These are phyloP conservation scores for Acrobasis consociella DNA, from an alignment of 2,888 invertebrate species.

Conservation along the genomic window DNA sequence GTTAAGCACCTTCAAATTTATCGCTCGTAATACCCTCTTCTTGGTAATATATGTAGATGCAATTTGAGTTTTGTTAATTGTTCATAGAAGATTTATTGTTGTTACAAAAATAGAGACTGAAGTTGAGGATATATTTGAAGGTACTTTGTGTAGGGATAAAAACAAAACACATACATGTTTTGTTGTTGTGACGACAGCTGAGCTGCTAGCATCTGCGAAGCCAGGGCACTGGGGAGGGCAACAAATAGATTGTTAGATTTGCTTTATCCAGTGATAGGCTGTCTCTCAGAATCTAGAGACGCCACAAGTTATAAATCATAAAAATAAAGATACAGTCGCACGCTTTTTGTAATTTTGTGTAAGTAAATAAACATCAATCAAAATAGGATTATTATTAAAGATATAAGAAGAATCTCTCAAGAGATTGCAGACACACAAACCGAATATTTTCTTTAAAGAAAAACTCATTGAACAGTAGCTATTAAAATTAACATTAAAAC, in stretches of 20 bases:
- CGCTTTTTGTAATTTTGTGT: slow-evolving; percentile 42
- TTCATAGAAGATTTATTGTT: slow-evolving; percentile 28
- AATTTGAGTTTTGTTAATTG: slow-evolving; percentile 27
- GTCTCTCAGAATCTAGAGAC: slow-evolving; percentile 44
- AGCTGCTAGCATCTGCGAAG: slow-evolving; percentile 97
- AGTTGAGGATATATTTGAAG: slow-evolving; percentile 52
- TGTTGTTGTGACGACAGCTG: slow-evolving; percentile 96
- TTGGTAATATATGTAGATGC: background rate
- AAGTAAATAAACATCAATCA: no score
- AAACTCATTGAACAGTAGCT: no score
- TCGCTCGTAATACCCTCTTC: slow-evolving; percentile 42
- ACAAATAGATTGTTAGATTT: slow-evolving; percentile 75
- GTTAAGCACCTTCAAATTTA: slow-evolving; percentile 68
- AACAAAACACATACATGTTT: slow-evolving; percentile 93
- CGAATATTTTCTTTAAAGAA: no score
- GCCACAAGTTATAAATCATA: slow-evolving; percentile 26
- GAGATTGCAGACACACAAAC: background rate
- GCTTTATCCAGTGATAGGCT: slow-evolving; percentile 50
- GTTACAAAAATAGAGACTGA: slow-evolving; percentile 23
- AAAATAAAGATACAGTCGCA: slow-evolving; percentile 53
- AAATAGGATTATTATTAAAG: no score
- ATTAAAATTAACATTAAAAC: no score
- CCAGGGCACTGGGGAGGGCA: slow-evolving; percentile 96
- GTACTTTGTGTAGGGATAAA: slow-evolving; percentile 59
- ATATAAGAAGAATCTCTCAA: background rate